Evolutionary conservation across 2,888 invertebrate genomes (phyloP).

Genomic region (Autographa pulchrina): DNA sequence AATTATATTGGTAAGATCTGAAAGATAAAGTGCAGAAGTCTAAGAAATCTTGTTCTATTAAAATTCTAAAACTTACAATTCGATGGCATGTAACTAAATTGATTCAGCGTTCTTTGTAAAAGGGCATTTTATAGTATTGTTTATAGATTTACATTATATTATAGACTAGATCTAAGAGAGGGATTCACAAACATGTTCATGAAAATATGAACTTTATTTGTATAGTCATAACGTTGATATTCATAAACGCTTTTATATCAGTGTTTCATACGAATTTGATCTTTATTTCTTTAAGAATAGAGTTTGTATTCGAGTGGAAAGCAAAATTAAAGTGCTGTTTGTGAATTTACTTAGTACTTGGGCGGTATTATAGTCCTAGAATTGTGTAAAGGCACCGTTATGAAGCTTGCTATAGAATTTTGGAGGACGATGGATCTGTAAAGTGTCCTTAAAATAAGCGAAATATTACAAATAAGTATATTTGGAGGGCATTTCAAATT

Average conservation of each 20-base stretch:
- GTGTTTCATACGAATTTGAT: neutral
- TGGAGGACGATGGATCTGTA: slow-evolving; percentile 39
- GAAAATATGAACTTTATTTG: neutral
- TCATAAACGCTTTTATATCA: neutral
- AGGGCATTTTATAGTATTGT: neutral
- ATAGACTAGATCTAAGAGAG: neutral
- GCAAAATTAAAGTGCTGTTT: neutral
- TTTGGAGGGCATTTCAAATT: slow-evolving; percentile 24
- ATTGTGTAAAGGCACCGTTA: slow-evolving; percentile 5
- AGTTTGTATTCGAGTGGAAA: neutral
- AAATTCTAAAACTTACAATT: slow-evolving; percentile 10
- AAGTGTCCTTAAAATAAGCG: slow-evolving; percentile 55
- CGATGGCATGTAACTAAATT: neutral
- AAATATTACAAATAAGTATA: slow-evolving; percentile 32
- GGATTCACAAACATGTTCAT: neutral
- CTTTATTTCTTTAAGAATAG: neutral
- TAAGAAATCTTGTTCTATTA: neutral
- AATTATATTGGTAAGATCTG: neutral
- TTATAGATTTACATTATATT: slow-evolving; percentile 25
- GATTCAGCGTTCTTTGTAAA: neutral
- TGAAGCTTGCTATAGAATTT: slow-evolving; percentile 27
- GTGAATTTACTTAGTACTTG: neutral
- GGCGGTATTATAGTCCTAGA: slow-evolving; percentile 37
- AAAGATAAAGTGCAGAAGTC: neutral
- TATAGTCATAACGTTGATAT: neutral